Base-by-base conservation (phyloP, 2,113 vertebrate genomes). In the Pavo muticus region DNA sequence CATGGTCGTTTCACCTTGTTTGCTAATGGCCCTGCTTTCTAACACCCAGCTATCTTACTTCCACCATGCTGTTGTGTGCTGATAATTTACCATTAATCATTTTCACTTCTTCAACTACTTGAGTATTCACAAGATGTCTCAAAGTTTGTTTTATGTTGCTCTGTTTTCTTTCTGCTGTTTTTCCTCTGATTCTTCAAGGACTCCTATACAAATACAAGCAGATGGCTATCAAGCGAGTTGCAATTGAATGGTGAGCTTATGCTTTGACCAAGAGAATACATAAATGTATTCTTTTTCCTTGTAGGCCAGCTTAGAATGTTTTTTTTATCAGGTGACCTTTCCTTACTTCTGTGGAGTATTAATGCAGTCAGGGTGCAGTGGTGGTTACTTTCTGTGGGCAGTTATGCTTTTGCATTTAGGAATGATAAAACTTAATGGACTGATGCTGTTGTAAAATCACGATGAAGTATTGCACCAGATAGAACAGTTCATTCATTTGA, bases 131-230 rank as follows among this genome's bases (percentile, higher is more conserved):
- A 64, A 82, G 39, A 70, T 56, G 60, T 67, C 45, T 57, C 79
- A 24, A 90, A 63, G 45, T 48, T 64, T 89, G 30, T 72, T 80
- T 89, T 94, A 35, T 85, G 74, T 73, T 83, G 29, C 60, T 87
- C 59, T 52, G 19, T 83, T 87, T 90, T 45, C 64, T 89, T 54
- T 89, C 60, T 35, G 21, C 50, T 39, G 12, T 63, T 87, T 93
- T 87, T 30, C 40, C 21, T 94, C 37, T 60, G 48, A 52, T 87
- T 87, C 50, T 90, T 94, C 87, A 79, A 95, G 81, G 89, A 76
- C 50, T n/a, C 50, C 81, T 76, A 18, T 18, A 87, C 37, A 77
- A 94, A 71, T 68, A 45, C 72, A 63, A 83, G 39, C 74, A 94
- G 87, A 87, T 76, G 79, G 40, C 24, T 89, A 79, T 91, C 89